These are phyloP conservation scores for Neoaliturus tenellus DNA, from an alignment of 2,888 invertebrate species.

Conservation along the genomic window DNA sequence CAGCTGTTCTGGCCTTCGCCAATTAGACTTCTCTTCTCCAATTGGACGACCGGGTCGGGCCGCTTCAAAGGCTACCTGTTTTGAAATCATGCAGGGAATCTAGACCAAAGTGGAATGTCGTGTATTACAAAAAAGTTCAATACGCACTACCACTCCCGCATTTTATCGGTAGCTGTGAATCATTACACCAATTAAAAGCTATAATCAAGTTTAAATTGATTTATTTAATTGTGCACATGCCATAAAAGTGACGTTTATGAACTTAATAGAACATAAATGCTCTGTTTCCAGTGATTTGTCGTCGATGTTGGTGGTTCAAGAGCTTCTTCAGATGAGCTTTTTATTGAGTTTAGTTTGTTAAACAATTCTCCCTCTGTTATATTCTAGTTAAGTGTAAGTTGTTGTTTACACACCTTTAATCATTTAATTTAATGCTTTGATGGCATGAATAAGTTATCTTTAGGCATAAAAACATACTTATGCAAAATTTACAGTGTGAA, in stretches of 20 bases:
- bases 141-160: background rate
- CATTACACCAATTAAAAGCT: constrained; percentile 6
- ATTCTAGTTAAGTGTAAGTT: too few species aligned
- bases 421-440: too few species aligned
- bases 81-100: background rate
- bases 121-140: background rate
- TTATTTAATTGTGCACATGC: background rate
- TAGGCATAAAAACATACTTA: too few species aligned
- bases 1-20: background rate
- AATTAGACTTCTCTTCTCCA: background rate
- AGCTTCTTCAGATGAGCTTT: background rate
- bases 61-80: background rate
- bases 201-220: constrained; percentile 8
- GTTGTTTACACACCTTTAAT: too few species aligned
- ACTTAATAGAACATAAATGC: background rate
- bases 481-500: too few species aligned
- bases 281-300: background rate
- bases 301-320: background rate
- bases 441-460: too few species aligned
- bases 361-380: too few species aligned
- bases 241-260: constrained; percentile 24
- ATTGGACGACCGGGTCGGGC: background rate
- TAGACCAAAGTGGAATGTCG: background rate
- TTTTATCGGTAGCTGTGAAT: background rate
- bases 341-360: background rate